These are phyloP conservation scores for Yponomeuta evonymella DNA, from an alignment of 2,888 invertebrate species.

Conservation along the genomic window DNA sequence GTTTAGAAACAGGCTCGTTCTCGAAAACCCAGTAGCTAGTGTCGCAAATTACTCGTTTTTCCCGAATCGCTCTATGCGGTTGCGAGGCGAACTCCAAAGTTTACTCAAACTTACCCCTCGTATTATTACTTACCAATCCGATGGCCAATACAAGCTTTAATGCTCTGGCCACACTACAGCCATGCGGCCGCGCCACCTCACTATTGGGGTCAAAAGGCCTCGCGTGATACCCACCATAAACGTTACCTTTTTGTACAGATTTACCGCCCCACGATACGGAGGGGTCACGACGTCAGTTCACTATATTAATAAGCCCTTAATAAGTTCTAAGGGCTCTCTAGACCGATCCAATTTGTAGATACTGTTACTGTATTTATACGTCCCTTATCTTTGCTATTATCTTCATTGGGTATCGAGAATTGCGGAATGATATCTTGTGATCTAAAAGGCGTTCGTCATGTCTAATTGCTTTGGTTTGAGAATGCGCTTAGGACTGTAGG, in stretches of 20 bases:
- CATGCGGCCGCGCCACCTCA: slow-evolving; percentile 13
- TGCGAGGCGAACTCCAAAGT: too few species aligned
- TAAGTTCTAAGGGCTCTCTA: slow-evolving; percentile 35
- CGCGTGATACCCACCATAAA: slow-evolving; percentile 63
- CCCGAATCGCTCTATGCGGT: too few species aligned
- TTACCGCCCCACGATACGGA: slow-evolving; percentile 40
- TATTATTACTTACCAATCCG: slow-evolving; percentile 7
- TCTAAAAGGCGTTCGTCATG: slow-evolving; percentile 24
- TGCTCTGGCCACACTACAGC: background rate
- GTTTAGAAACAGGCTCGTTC: too few species aligned
- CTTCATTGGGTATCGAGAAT: slow-evolving; percentile 31
- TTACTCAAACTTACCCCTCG: background rate
- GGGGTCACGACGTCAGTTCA: slow-evolving; percentile 58
- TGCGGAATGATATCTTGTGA: slow-evolving; percentile 10
- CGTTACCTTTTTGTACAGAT: slow-evolving; percentile 62
- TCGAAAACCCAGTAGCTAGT: too few species aligned
- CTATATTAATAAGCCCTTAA: slow-evolving; percentile 59
- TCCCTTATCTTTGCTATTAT: slow-evolving; percentile 43
- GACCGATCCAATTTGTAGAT: slow-evolving; percentile 34
- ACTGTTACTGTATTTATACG: slow-evolving; percentile 40
- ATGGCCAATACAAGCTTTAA: slow-evolving; percentile 4
- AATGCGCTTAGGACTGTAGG: background rate
- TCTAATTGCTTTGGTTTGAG: slow-evolving; percentile 17
- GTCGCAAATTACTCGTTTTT: too few species aligned
- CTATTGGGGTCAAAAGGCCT: slow-evolving; percentile 60